These are phyloP conservation scores for Pilophorus perplexus DNA, from an alignment of 2,888 invertebrate species.

Conservation along the genomic window DNA sequence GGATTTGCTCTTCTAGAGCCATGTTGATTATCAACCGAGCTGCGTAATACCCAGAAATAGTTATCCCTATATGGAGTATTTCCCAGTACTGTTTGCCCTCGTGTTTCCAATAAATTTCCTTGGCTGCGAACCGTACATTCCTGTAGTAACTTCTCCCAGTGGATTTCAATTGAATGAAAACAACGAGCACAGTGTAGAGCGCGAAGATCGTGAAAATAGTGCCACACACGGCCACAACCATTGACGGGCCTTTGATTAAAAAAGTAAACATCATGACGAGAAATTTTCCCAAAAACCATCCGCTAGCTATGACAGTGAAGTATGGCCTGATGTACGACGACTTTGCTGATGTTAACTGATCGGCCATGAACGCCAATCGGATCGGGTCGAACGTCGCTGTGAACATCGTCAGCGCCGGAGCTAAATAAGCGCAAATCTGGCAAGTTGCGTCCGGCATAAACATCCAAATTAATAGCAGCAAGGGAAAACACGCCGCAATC, in stretches of 20 bases:
- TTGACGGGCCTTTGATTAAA: too few relatives aligned
- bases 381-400: slow-evolving; percentile 6
- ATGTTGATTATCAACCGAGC: not conserved
- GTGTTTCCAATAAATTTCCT: not conserved
- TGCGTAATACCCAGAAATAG: not conserved
- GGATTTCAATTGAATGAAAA: slow-evolving; percentile 1
- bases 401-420: too few relatives aligned
- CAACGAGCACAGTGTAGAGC: not conserved
- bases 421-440: too few relatives aligned
- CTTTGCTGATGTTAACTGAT: not conserved
- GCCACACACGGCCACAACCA: too few relatives aligned
- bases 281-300: too few relatives aligned
- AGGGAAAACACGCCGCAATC: too few relatives aligned
- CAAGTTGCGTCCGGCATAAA: too few relatives aligned
- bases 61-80: slow-evolving; percentile 5
- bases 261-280: too few relatives aligned
- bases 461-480: too few relatives aligned
- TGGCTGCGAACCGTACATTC: not conserved
- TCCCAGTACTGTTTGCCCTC: slow-evolving; percentile 1
- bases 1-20: not conserved
- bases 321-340: not conserved
- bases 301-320: slow-evolving; percentile 5
- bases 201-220: not conserved
- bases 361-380: slow-evolving; percentile 10
- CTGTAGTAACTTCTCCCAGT: not conserved